A percentile compares a stretch with the other conserved stretches of the same genome.
phyloP scores from a whole-genome alignment of 1,140 invertebrate species.

The Lutraria rhynchaena region DNA sequence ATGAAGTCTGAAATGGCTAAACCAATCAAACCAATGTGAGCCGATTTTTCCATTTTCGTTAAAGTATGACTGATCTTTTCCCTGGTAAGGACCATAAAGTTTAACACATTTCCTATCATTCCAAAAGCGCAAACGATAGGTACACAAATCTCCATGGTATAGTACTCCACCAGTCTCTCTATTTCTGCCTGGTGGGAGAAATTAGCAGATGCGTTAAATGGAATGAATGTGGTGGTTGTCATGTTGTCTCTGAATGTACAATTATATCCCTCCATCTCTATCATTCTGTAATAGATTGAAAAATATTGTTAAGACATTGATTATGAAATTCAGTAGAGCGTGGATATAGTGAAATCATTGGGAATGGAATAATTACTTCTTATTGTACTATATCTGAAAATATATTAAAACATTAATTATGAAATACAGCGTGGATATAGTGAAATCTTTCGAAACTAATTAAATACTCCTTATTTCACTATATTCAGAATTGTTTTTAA shows the following conservation, averaged over 20 bases:
- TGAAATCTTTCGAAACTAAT: no score
- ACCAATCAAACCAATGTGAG: slow-evolving; percentile 79
- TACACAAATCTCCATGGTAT: slow-evolving; percentile 72
- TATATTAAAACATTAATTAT: no score
- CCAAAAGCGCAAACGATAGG: slow-evolving; percentile 77
- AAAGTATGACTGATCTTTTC: slow-evolving; percentile 77
- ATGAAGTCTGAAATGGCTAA: slow-evolving; percentile 79
- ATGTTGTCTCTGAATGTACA: slow-evolving; percentile 41
- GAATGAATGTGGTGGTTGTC: slow-evolving; percentile 5
- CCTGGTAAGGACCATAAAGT: slow-evolving; percentile 78
- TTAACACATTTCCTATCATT: slow-evolving; percentile 77
- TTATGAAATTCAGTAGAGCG: no score
- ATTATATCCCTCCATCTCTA: slow-evolving; percentile 58
- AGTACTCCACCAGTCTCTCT: slow-evolving; percentile 62
- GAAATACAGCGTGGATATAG: no score
- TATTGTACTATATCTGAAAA: no score
- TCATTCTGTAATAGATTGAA: no score
- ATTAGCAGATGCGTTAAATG: slow-evolving; percentile 32
- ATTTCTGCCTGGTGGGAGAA: slow-evolving; percentile 48
- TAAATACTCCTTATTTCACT: no score
- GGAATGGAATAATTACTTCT: no score
- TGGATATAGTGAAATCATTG: no score
- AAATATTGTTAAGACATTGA: no score
- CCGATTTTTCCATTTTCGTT: slow-evolving; percentile 80
- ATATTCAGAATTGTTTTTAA: no score